phyloP scores from a whole-genome alignment of 2,888 invertebrate species.

The Ecdyonurus torrentis region DNA sequence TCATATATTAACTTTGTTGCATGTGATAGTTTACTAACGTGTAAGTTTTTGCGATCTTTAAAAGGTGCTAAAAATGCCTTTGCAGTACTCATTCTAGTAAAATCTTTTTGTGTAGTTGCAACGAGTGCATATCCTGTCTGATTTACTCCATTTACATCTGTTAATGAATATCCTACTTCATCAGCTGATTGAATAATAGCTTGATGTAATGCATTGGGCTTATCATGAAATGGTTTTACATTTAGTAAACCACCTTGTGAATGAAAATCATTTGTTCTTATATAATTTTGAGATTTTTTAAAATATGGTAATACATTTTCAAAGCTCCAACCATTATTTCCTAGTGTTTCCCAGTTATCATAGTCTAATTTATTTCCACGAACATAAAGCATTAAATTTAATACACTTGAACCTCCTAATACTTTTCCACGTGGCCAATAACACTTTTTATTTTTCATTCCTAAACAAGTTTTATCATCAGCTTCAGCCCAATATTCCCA shows the following conservation, averaged over 20 bases:
- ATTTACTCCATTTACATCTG: constrained; percentile 56
- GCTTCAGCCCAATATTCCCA: constrained; percentile 33
- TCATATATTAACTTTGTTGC: constrained; percentile 21
- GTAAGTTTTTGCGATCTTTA: constrained; percentile 20
- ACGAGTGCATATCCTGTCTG: constrained; percentile 47
- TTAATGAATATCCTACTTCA: constrained; percentile 34
- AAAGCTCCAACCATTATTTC: constrained; percentile 39
- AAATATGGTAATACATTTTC: constrained; percentile 30
- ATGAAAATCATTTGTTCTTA: constrained; percentile 18
- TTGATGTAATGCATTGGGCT: constrained; percentile 20
- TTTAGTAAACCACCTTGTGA: constrained; percentile 21
- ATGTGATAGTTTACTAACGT: constrained; percentile 21
- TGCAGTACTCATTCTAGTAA: constrained; percentile 22
- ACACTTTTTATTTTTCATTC: constrained; percentile 24
- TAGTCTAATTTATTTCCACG: constrained; percentile 37
- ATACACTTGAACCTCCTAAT: constrained; percentile 39
- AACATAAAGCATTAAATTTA: constrained; percentile 44
- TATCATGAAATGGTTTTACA: constrained; percentile 21
- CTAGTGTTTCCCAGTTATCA: constrained; percentile 33
- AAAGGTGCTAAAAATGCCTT: constrained; percentile 22
- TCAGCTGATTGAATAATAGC: constrained; percentile 22
- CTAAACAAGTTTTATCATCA: constrained; percentile 24
- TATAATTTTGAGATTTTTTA: constrained; percentile 32
- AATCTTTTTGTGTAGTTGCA: constrained; percentile 21
- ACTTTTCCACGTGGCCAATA: constrained; percentile 41